Evolutionary conservation across 2,797 vertebrate species (phyloP), one percentile per base, ranked within the genome.

Genomic region (Ciconia nigra): DNA sequence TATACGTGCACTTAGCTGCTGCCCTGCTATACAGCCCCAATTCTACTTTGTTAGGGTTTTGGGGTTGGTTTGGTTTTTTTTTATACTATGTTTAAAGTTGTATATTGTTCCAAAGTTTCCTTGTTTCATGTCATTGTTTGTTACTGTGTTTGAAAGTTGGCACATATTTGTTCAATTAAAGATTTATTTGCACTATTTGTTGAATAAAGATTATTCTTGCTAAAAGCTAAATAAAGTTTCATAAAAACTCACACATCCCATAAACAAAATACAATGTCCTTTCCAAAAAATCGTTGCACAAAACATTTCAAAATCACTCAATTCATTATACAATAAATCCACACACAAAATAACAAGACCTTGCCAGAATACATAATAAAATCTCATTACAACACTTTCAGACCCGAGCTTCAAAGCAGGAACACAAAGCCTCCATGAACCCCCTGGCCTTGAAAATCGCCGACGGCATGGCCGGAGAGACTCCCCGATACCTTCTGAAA

Each of bases 161-260:
- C 96, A 95, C 96, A 96, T 97, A 96, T 97, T 97, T 97, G 92
- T 96, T 97, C 96, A 96, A 97, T 97, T 97, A 96, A 89, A 95
- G 96, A 96, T 96, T 96, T 97, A 97, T 97, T 97, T 96, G 96
- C 95, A 83, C 94, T 96, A 97, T 97, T 97, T 96, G 96, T 96
- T 97, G 96, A 96, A 97, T 95, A 96, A 97, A 96, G 96, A 97
- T 97, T 96, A 96, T 97, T 96, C 96, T 97, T 96, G 96, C 96
- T 97, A 96, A 97, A 96, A 97, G 96, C 96, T 97, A 96, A 97
- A 97, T 97, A 97, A 96, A 96, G 96, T 97, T 96, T 93, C 96
- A 97, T 87, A 97, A 97, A 97, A 95, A 94, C 93, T 96, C 96
- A 89, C 96, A 96, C 86, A 37, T 95, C 96, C 96, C 96, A 96